Conservation (phyloP, 2,113 vertebrate genomes). For the Megaceryle maxima region DNA sequence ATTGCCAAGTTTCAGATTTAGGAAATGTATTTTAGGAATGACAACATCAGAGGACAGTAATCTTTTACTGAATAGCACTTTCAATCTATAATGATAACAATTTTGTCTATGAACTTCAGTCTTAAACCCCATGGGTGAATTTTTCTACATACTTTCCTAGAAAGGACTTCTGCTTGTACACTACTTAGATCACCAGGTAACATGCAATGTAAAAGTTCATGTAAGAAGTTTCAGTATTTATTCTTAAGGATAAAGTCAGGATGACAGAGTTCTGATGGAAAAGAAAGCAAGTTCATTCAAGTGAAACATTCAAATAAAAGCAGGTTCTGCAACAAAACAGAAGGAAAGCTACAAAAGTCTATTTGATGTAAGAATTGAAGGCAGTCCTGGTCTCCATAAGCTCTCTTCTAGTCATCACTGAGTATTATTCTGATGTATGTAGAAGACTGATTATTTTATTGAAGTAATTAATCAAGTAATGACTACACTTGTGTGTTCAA, state of each 20-base stretch:
- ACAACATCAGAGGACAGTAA: not conserved
- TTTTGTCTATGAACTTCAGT: not conserved
- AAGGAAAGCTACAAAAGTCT: not conserved
- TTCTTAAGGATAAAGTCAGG: not conserved
- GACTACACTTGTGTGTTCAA: slow-evolving; percentile 78
- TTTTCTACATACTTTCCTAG: not conserved
- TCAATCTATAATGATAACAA: not conserved
- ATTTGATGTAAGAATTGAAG: not conserved
- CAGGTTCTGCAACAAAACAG: not conserved
- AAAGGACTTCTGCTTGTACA: not conserved
- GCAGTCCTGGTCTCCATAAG: not conserved
- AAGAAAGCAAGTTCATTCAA: not conserved
- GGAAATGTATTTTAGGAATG: not conserved
- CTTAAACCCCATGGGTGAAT: not conserved
- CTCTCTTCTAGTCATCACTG: not conserved
- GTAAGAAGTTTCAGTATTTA: not conserved
- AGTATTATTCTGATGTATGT: slow-evolving; percentile 69
- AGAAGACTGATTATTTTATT: slow-evolving; percentile 71
- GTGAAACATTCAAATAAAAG: not conserved
- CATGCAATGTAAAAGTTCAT: not conserved
- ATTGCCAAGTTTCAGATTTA: not conserved
- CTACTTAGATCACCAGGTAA: not conserved
- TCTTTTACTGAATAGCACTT: not conserved
- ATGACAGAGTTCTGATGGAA: not conserved
- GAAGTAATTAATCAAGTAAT: slow-evolving; percentile 82